Conservation (phyloP, 2,797 vertebrate species). For the Pygocentrus nattereri region DNA sequence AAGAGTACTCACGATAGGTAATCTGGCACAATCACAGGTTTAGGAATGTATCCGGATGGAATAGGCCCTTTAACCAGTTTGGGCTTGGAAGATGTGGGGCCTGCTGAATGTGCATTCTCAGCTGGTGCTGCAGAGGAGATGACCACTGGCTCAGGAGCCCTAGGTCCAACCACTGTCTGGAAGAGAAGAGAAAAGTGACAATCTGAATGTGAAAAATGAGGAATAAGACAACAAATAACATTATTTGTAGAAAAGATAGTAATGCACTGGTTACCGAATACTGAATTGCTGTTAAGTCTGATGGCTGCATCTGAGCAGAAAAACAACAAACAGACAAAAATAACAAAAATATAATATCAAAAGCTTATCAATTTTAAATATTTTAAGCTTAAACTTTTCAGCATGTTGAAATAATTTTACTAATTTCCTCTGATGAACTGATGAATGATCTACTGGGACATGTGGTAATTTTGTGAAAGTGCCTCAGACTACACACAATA, state of each 20-base stretch:
- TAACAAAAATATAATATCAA: background rate
- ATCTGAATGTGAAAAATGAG: background rate
- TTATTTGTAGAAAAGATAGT: background rate
- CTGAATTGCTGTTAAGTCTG: slow-evolving; percentile 70
- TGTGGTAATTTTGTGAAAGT: too few species aligned
- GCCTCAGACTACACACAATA: too few species aligned
- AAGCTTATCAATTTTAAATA: background rate
- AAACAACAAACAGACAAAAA: background rate
- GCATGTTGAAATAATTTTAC: too few species aligned
- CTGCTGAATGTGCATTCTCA: slow-evolving; percentile 51
- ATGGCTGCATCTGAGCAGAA: slow-evolving; percentile 77
- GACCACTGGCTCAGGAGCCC: slow-evolving; percentile 56
- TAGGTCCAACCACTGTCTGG: slow-evolving; percentile 46
- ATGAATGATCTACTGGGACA: too few species aligned
- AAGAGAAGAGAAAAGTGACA: background rate
- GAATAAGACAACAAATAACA: background rate
- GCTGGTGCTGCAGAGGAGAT: slow-evolving; percentile 62
- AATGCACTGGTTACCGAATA: slow-evolving; percentile 75
- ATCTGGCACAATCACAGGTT: slow-evolving; percentile 94
- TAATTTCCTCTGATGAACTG: too few species aligned
- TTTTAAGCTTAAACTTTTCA: background rate
- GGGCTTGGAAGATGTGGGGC: slow-evolving; percentile 69
- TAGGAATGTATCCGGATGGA: slow-evolving; percentile 93
- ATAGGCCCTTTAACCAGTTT: slow-evolving; percentile 88
- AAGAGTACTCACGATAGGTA: slow-evolving; percentile 88